phyloP scores from a whole-genome alignment of 2,797 vertebrate species.

The Gastrophryne carolinensis region DNA sequence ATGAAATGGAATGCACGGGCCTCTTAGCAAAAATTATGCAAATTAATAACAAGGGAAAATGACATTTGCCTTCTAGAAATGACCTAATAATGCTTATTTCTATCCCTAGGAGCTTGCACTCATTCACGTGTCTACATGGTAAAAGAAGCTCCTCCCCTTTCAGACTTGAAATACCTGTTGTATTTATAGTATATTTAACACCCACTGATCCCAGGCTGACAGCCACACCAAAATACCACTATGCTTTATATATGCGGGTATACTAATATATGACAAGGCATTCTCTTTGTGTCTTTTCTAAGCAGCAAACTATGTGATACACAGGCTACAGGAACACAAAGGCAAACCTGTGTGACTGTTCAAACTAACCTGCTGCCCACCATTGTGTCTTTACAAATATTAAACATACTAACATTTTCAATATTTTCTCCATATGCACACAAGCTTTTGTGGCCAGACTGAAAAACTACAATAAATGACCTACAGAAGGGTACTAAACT shows the following conservation, averaged over 20 bases:
- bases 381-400: neutral
- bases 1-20: neutral
- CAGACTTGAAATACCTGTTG: constrained; percentile 21
- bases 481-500: too few relatives aligned
- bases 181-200: neutral
- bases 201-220: neutral
- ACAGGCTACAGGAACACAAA: neutral
- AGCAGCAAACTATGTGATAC: neutral
- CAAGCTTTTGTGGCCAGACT: neutral
- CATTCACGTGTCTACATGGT: neutral
- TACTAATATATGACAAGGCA: neutral
- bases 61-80: neutral
- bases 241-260: neutral
- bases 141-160: neutral
- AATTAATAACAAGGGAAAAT: neutral
- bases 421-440: neutral
- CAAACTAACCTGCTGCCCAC: neutral
- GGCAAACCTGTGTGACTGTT: neutral
- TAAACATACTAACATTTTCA: neutral
- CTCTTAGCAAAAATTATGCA: neutral
- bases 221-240: neutral
- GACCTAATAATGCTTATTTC: neutral
- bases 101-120: neutral
- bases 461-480: neutral
- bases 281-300: neutral